A percentile compares a stretch with the other conserved stretches of the same genome.
These are phyloP conservation scores for Lepidochitona cinerea DNA, from an alignment of 2,888 invertebrate species.

Conservation along the genomic window DNA sequence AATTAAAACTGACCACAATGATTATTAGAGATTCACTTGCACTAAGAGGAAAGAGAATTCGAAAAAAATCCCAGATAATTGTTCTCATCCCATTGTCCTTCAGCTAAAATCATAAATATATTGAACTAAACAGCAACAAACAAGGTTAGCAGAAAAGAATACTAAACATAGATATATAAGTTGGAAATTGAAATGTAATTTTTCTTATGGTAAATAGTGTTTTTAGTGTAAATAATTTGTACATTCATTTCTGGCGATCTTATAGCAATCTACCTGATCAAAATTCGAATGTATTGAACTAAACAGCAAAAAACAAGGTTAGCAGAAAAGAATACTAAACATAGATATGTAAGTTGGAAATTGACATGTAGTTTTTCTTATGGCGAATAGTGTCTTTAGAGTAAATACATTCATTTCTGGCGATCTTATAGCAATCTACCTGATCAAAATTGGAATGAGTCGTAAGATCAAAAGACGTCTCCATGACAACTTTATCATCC, in stretches of 20 bases:
- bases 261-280: too few species aligned
- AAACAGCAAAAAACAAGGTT: not conserved
- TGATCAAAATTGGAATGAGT: not conserved
- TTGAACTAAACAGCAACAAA: not conserved
- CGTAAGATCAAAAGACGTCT: not conserved
- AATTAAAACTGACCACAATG: too few species aligned
- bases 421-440: too few species aligned
- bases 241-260: not conserved
- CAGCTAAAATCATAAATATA: too few species aligned
- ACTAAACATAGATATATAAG: not conserved
- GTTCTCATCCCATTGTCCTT: too few species aligned
- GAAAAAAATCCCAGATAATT: too few species aligned
- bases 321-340: not conserved
- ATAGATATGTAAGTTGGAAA: not conserved
- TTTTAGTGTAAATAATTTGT: not conserved
- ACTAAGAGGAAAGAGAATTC: too few species aligned
- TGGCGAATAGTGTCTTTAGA: too few species aligned
- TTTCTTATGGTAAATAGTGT: too few species aligned
- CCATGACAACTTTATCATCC: slow-evolving; percentile 3
- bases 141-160: not conserved
- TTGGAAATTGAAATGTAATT: not conserved
- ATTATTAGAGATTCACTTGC: too few species aligned
- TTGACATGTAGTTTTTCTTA: too few species aligned
- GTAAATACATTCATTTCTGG: not conserved
- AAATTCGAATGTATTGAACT: too few species aligned